Evolutionary conservation across 1,140 invertebrate genomes (phyloP).

Genomic region (Bathynomus jamesi): DNA sequence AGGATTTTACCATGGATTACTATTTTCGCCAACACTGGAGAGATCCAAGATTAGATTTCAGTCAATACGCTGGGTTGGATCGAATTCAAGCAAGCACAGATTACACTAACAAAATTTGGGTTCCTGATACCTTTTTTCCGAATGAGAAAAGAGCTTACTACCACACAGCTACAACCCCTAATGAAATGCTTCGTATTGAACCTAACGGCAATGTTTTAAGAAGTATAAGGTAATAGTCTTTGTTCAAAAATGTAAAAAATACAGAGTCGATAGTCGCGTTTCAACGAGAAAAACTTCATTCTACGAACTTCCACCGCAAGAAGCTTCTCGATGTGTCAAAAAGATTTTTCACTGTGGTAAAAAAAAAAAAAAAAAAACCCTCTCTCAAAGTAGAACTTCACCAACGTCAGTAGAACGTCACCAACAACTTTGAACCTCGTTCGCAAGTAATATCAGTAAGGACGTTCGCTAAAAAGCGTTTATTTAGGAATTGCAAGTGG

Average conservation of each 20-base stretch:
- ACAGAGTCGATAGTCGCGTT: too few relatives aligned
- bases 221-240: slow-evolving; percentile 77
- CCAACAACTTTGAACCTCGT: too few relatives aligned
- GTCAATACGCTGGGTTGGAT: slow-evolving; percentile 73
- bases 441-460: too few relatives aligned
- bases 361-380: too few relatives aligned
- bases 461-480: too few relatives aligned
- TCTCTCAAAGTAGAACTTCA: too few relatives aligned
- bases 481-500: not conserved
- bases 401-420: too few relatives aligned
- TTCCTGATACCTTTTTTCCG: slow-evolving; percentile 94
- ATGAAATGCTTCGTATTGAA: slow-evolving; percentile 93
- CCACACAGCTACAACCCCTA: slow-evolving; percentile 92
- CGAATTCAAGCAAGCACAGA: slow-evolving; percentile 74
- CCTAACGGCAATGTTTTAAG: slow-evolving; percentile 87
- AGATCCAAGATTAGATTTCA: slow-evolving; percentile 85
- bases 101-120: slow-evolving; percentile 96
- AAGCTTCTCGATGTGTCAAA: too few relatives aligned
- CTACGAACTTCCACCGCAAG: too few relatives aligned
- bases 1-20: slow-evolving; percentile 98
- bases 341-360: too few relatives aligned
- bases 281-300: too few relatives aligned
- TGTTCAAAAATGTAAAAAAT: too few relatives aligned
- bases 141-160: slow-evolving; percentile 98
- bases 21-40: slow-evolving; percentile 98